Base-by-base conservation (phyloP, 2,113 vertebrate genomes). In the Strigops habroptila region DNA sequence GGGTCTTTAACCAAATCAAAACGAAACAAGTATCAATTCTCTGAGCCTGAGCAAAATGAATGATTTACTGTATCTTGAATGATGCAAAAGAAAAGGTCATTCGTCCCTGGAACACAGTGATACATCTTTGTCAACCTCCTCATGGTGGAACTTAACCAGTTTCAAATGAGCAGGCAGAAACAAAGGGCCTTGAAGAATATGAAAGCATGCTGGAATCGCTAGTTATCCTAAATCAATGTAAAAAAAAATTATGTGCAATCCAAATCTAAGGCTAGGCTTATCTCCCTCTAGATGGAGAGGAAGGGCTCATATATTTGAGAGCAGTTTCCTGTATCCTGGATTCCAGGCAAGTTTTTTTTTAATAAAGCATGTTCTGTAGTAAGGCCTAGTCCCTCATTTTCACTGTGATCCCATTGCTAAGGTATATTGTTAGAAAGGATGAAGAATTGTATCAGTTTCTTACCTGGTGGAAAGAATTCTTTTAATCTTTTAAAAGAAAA, bases 381-480 rank as follows among this genome's bases (percentile, higher is more conserved):
- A 17, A 51, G 25, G 31, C 10, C 52, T 41, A 21, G 3, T 65
- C 88, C 39, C 14, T 43, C 22, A 41, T 80, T 51, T 86, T 59
- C 63, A n/a, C 57, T 46, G 43, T 21, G 17, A 63, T 46, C 18
- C 37, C 22, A 16, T n/a, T 82, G 30, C 16, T 57, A 52, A 82
- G 8, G 41, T 24, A 3, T 12, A 33, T 24, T 16, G 17, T 57
- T 64, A 64, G 30, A 71, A 68, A 83, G 7, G 22, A 51, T 33
- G 12, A 83, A 67, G n/a, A 80, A 64, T 19, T 69, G 2, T 22
- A 25, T 19, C 44, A 6, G 4, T 67, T 63, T 63, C 62, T 53
- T 39, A 51, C 0, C 0, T 39, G 17, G n/a, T 21, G 1, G 17
- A 85, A 94, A 75, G 3, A 63, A 48, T 49, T 78, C 3, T 41